phyloP scores from a whole-genome alignment of 2,797 vertebrate species.

The Mico argentatus region DNA sequence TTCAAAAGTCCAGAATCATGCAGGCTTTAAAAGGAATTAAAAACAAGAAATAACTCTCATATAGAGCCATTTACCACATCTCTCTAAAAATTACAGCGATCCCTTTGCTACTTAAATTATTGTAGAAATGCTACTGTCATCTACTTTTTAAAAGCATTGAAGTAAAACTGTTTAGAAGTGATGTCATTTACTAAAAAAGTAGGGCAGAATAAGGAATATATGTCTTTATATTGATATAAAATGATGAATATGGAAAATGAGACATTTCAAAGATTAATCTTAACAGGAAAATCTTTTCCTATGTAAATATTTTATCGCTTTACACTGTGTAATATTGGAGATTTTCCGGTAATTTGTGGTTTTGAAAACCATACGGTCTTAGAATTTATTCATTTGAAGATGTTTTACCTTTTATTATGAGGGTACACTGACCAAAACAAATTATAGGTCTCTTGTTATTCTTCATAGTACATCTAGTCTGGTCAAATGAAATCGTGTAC shows the following conservation, averaged over 20 bases:
- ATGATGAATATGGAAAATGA: background rate
- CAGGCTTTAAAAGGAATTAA: slow-evolving; percentile 26
- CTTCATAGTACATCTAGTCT: background rate
- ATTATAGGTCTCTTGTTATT: background rate
- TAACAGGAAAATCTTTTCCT: background rate
- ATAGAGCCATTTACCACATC: background rate
- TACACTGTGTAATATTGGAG: background rate
- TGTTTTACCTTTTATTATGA: slow-evolving; percentile 1
- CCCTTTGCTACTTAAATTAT: background rate
- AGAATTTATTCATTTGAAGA: background rate
- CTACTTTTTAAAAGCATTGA: slow-evolving; percentile 43
- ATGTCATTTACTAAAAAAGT: slow-evolving; percentile 23
- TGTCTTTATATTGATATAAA: slow-evolving; percentile 16
- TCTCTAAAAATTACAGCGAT: background rate
- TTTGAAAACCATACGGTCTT: background rate
- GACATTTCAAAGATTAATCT: slow-evolving; percentile 4
- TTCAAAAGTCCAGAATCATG: background rate
- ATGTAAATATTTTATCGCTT: background rate
- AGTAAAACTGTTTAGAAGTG: slow-evolving; percentile 46
- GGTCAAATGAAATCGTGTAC: background rate
- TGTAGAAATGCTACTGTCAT: slow-evolving; percentile 21
- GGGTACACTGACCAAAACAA: background rate
- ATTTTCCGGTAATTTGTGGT: background rate
- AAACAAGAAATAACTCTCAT: background rate
- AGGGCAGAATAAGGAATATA: background rate